Percentiles rank a stretch among this genome's conserved stretches.
phyloP scores from a whole-genome alignment of 2,113 vertebrate genomes.

The Anhinga anhinga region DNA sequence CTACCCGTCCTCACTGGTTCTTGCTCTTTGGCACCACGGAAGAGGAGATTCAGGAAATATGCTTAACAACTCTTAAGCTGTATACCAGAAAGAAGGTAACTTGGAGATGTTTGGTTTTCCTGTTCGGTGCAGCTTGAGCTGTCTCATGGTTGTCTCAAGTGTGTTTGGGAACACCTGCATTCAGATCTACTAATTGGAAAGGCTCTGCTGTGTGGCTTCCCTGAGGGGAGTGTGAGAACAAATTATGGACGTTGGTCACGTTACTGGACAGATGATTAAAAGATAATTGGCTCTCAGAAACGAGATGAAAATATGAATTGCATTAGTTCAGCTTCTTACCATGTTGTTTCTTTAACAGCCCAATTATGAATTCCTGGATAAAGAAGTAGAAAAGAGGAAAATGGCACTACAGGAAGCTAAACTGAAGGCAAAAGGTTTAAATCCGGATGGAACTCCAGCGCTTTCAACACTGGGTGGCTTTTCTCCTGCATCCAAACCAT shows the following conservation, averaged over 20 bases:
- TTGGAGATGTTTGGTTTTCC: background rate
- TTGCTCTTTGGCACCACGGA: slow-evolving; percentile 91
- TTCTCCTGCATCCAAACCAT: slow-evolving; percentile 95
- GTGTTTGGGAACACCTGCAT: background rate
- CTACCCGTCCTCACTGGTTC: slow-evolving; percentile 94
- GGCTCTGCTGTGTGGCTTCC: background rate
- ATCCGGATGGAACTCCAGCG: slow-evolving; percentile 95
- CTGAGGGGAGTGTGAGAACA: background rate
- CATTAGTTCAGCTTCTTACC: background rate
- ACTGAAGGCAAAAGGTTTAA: slow-evolving; percentile 95
- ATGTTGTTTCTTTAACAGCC: slow-evolving; percentile 73
- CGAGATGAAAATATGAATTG: fast-evolving
- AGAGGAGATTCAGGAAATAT: slow-evolving; percentile 95
- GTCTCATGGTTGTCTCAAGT: fast-evolving
- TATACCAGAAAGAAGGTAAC: slow-evolving; percentile 94
- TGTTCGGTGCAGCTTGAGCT: background rate
- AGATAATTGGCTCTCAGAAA: background rate
- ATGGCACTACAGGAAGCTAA: slow-evolving; percentile 93
- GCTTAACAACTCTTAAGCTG: slow-evolving; percentile 89
- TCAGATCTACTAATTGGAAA: fast-evolving
- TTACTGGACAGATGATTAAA: background rate
- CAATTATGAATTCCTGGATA: slow-evolving; percentile 94
- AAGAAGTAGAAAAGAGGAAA: slow-evolving; percentile 96
- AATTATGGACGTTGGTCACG: fast-evolving
- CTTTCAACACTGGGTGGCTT: slow-evolving; percentile 91